These are phyloP conservation scores for Epicauta chinensis DNA, from an alignment of 1,140 invertebrate species.

Conservation along the genomic window DNA sequence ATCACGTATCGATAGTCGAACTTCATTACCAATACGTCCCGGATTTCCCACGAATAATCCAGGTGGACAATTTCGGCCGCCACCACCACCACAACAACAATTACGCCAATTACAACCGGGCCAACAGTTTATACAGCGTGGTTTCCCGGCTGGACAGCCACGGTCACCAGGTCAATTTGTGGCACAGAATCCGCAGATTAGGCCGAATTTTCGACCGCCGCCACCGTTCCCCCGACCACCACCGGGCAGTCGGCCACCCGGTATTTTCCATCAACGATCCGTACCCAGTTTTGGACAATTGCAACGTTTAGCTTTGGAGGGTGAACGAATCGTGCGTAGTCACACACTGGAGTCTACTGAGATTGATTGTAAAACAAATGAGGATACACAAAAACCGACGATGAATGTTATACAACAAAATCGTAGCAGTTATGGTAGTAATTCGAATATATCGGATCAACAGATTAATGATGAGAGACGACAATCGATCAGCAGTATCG, in stretches of 20 bases:
- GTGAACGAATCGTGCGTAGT: conserved; percentile 5
- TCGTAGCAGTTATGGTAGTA: conserved; percentile 23
- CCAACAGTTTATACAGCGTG: conserved; percentile 25
- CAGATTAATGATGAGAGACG: conserved; percentile 15
- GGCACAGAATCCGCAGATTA: neutral
- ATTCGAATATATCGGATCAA: conserved; percentile 15
- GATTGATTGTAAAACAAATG: neutral
- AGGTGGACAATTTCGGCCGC: conserved; percentile 11
- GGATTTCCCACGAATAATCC: conserved; percentile 23
- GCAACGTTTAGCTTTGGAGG: neutral
- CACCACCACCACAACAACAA: conserved; percentile 8
- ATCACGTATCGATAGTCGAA: conserved; percentile 30
- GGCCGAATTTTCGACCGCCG: conserved; percentile 22
- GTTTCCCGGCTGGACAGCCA: conserved; percentile 16
- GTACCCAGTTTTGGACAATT: conserved; percentile 20
- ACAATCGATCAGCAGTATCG: conserved; percentile 19
- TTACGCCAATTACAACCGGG: conserved; percentile 7
- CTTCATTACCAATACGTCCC: conserved; percentile 26
- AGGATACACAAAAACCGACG: too few relatives aligned
- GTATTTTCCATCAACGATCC: conserved; percentile 32
- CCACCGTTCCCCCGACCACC: conserved; percentile 29
- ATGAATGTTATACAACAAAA: too few relatives aligned
- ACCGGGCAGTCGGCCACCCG: conserved; percentile 27
- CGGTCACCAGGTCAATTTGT: conserved; percentile 19
- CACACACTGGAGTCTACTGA: conserved; percentile 29